These are phyloP conservation scores for Anhinga rufa DNA, from an alignment of 2,113 vertebrate species.

Conservation along the genomic window DNA sequence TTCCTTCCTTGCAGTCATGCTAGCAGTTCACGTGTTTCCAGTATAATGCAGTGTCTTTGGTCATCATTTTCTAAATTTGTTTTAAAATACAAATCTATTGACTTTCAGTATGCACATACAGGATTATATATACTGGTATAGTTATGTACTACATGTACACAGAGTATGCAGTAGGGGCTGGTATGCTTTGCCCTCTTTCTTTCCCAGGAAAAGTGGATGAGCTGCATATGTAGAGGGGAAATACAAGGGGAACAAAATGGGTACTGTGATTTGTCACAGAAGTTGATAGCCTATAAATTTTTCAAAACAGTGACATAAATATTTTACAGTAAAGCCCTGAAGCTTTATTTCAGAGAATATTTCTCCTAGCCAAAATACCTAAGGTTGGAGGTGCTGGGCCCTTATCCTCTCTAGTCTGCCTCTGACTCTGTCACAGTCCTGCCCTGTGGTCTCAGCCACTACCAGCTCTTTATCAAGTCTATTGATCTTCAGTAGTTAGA, in stretches of 20 bases:
- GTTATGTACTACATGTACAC: not conserved
- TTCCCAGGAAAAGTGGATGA: not conserved
- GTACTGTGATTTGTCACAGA: not conserved
- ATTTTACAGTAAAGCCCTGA: not conserved
- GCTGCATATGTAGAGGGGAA: not conserved
- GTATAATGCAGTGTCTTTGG: not conserved
- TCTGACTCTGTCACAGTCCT: not conserved
- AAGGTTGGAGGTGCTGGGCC: not conserved
- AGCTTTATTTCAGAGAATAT: not conserved
- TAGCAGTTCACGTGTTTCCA: not conserved
- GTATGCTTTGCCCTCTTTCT: not conserved
- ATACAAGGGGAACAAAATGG: not conserved
- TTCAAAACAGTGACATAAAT: not conserved
- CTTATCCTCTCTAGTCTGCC: not conserved
- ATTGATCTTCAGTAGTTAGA: not conserved
- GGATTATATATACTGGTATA: too few species aligned
- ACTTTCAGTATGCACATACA: not conserved
- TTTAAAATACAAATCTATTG: not conserved
- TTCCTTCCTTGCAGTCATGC: not conserved
- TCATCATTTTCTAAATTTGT: not conserved
- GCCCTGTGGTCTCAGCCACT: not conserved
- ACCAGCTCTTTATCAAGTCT: not conserved
- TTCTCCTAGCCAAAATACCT: not conserved
- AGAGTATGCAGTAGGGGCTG: not conserved
- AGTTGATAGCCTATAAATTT: not conserved